Base-by-base conservation (phyloP, 2,797 vertebrate species). In the Novumbra hubbsi region DNA sequence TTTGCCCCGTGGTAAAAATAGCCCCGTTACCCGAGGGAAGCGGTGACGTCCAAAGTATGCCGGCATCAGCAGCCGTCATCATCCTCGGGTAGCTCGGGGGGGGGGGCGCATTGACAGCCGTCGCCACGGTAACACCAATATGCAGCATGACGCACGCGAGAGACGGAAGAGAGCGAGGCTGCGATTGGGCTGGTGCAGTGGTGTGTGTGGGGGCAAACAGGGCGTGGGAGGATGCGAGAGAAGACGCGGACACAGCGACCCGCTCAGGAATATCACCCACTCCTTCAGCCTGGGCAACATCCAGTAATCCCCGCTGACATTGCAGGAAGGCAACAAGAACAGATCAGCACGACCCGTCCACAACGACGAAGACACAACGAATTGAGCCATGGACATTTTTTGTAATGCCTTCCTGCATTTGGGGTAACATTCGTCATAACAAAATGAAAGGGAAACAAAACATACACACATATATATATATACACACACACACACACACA, bases 1-100 rank as follows among this genome's bases (percentile, higher is more conserved):
- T 83, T 81, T 85, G 84, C 78, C 86, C 75, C 64, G 80, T 80
- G 77, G 87, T 92, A 92, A 91, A 92, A 93, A 94, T 92, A 93
- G 88, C 82, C 77, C 72, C 52, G 75, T 76, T 80, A 88, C 92
- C 87, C 80, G 63, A 86, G 87, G 84, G 90, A 85, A 88, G 82
- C 65, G 81, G 83, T 91, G 87, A 92, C 90, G 90, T 89, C 77
- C 78, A 80, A 87, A 86, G 80, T 76, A 83, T 73, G 83, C 78
- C 88, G 90, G 89, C 90, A 92, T 92, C 91, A 93, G 81, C 88
- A 88, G 68, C 85, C 83, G 70, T 78, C 49, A 55, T 11, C 45
- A 14, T 14, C 69, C 27, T 32, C n/a, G n/a, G 55, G 55, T 49
- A 30, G 50, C 17, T 24, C n/a, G 30, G 30, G 74, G 86, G 88